Conservation (phyloP, 2,888 invertebrate genomes). For the Drosophila neonasuta region DNA sequence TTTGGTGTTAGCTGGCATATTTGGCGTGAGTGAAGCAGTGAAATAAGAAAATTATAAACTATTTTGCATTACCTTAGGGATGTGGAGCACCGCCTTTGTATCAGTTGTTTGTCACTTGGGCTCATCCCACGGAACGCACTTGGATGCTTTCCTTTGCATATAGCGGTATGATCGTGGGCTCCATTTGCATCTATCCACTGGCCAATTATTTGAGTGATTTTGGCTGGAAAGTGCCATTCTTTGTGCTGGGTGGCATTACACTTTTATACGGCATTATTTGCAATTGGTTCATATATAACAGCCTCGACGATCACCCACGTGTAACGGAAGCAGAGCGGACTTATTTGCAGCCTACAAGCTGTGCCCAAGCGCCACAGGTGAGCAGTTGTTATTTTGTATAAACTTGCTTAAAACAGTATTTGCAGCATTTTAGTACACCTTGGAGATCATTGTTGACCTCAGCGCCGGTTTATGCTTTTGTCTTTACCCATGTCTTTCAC, state of each 20-base stretch:
- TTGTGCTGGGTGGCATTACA: constrained; percentile 81
- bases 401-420: neutral
- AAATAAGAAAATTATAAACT: neutral
- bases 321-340: constrained; percentile 82
- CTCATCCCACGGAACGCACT: constrained; percentile 81
- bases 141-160: constrained; percentile 81
- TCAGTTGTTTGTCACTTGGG: constrained; percentile 81
- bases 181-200: constrained; percentile 84
- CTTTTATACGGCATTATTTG: constrained; percentile 72
- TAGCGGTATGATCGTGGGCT: constrained; percentile 82
- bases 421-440: constrained; percentile 79
- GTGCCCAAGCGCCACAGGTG: constrained; percentile 51
- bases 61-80: constrained; percentile 68
- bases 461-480: constrained; percentile 82
- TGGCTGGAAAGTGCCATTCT: constrained; percentile 86
- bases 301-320: constrained; percentile 84
- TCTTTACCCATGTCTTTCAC: constrained; percentile 83
- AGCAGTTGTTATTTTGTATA: neutral
- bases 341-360: constrained; percentile 64
- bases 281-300: constrained; percentile 82
- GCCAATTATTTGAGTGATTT: constrained; percentile 84
- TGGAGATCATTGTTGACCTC: constrained; percentile 83
- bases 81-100: constrained; percentile 80
- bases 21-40: constrained; percentile 79
- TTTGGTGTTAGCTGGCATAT: constrained; percentile 83